Base-by-base conservation (phyloP, 92 coral and sea anemone genomes). In the Porites cylindrica region DNA sequence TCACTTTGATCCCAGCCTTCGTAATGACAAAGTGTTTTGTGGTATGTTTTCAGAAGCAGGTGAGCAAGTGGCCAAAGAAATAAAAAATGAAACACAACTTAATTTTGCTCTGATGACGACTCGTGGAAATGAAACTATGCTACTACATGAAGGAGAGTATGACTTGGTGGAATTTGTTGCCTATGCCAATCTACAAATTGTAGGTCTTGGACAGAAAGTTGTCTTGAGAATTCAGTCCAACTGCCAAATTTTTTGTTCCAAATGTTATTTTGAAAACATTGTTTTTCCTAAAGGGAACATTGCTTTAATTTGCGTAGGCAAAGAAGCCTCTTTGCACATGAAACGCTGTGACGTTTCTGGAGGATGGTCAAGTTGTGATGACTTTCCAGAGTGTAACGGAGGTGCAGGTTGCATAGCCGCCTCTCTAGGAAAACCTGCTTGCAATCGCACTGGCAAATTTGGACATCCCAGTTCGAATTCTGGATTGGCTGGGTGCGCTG, bases 311-410 rank as follows among this genome's bases (percentile, higher is more conserved):
- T 91, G 92, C 21, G 8, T 0, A 2, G 18, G 78, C 6, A 16
- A 18, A 1, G 86, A 83, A 0, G 88, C 85, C 6, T 50, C 77
- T 3, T 43, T 77, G 43, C 58, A 74, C 19, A 53, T 94, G 82
- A 23, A 51, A 8, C 69, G 75, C 5, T 94, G 97, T 52, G 54
- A 72, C 8, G 86, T 94, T 52, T 94, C 97, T 4, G 89, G 85
- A 10, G 97, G 97, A 59, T 64, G 2, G 17, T 3, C 32, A 29
- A 76, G 93, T 69, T 94, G 97, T 86, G 91, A 88, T 21, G 95
- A 94, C 64, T 94, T 64, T 70, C 97, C 97, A 66, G 95, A 94
- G 2, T 94, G 97, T 79, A 89, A 86, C 38, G 97, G 97, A 4
- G 97, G 95, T 10, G 73, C 92, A 24, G 93, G 92, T 19, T 94